Evolutionary conservation across 2,797 vertebrate species (phyloP).

Genomic region (Scomberomorus guttatus): DNA sequence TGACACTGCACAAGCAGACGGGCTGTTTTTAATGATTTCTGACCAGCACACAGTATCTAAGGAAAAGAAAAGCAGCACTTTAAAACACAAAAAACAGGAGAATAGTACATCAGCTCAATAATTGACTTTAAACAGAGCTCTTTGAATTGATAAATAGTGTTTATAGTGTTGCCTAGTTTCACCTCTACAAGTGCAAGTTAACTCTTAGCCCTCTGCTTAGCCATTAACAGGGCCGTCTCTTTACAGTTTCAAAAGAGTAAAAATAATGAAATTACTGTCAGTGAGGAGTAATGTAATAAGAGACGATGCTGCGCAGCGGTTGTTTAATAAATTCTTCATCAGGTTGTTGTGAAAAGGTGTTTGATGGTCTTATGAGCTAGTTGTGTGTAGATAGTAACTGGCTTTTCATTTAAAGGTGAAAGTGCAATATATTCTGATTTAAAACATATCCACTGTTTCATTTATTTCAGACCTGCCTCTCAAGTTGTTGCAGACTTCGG

Average conservation of each 20-base stretch:
- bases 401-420: neutral
- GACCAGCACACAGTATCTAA: neutral
- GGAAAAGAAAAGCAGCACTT: neutral
- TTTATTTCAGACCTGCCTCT: slow-evolving; percentile 85
- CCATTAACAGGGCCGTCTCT: neutral
- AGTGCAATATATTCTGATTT: neutral
- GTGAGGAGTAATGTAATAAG: slow-evolving; percentile 1
- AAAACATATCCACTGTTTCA: neutral
- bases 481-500: slow-evolving; percentile 96
- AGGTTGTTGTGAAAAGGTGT: slow-evolving; percentile 21
- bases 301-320: slow-evolving; percentile 29
- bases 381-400: neutral
- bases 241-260: neutral
- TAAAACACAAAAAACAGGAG: neutral
- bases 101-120: neutral
- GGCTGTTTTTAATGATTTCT: neutral
- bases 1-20: too few relatives aligned
- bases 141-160: too few relatives aligned
- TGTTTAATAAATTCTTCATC: slow-evolving; percentile 25
- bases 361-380: neutral
- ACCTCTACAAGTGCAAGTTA: too few relatives aligned
- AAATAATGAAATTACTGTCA: neutral
- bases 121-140: neutral
- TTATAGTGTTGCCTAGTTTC: neutral
- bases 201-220: too few relatives aligned